These are phyloP conservation scores for Tetheella fluctuosa DNA, from an alignment of 2,888 invertebrate species.

Conservation along the genomic window DNA sequence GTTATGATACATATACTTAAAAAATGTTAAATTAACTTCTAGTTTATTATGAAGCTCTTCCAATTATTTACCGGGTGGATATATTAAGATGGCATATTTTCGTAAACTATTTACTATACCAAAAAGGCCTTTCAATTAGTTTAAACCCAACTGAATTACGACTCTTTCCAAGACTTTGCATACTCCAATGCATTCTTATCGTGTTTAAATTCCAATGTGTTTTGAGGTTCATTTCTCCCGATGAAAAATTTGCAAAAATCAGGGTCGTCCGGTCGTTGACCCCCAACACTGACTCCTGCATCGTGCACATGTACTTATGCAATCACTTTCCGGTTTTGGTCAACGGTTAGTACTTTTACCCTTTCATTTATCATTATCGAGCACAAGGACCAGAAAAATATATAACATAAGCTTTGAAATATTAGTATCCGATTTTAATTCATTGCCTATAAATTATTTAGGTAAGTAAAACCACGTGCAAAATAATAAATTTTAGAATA, in stretches of 20 bases:
- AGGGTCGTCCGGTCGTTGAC: slow-evolving; percentile 63
- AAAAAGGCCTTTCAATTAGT: no score
- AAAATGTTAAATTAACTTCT: no score
- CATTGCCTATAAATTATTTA: not conserved
- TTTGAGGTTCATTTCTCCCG: slow-evolving; percentile 21
- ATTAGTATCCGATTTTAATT: not conserved
- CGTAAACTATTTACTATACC: no score
- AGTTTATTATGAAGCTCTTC: no score
- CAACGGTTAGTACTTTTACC: slow-evolving; percentile 37
- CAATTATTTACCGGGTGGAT: no score
- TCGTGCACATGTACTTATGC: slow-evolving; percentile 61
- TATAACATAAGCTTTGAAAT: slow-evolving; percentile 20
- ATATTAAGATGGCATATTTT: no score
- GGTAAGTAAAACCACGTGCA: not conserved
- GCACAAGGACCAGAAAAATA: slow-evolving; percentile 36
- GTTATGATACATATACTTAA: no score
- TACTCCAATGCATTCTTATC: not conserved
- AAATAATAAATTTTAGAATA: not conserved
- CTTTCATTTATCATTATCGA: slow-evolving; percentile 52
- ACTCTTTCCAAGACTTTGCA: no score
- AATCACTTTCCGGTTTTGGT: slow-evolving; percentile 66
- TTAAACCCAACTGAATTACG: no score
- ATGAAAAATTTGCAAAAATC: slow-evolving; percentile 55
- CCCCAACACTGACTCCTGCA: slow-evolving; percentile 56
- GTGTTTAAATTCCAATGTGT: not conserved